phyloP scores from a whole-genome alignment of 2,888 invertebrate genomes.

The Polydesmus complanatus region DNA sequence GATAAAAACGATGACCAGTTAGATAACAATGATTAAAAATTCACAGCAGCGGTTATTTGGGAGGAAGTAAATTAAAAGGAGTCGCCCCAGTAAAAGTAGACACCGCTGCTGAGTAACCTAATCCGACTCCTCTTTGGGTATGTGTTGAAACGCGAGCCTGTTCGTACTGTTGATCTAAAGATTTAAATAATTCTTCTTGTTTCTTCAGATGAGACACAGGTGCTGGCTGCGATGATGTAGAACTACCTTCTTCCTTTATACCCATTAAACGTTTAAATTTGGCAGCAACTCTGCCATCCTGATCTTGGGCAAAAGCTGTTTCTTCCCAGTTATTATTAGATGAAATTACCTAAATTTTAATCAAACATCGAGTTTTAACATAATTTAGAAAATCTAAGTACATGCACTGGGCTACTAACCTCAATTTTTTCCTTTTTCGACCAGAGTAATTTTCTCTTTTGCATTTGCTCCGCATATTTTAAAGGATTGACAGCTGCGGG shows the following conservation, averaged over 20 bases:
- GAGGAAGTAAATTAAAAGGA: slow-evolving; percentile 12
- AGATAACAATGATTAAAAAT: too few species aligned
- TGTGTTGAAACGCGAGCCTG: slow-evolving; percentile 90
- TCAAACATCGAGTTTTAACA: not conserved
- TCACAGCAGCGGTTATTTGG: too few species aligned
- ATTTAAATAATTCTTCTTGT: slow-evolving; percentile 63
- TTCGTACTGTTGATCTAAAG: slow-evolving; percentile 93
- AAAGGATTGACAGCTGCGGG: slow-evolving; percentile 58
- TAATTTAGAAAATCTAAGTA: not conserved
- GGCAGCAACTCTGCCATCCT: slow-evolving; percentile 78
- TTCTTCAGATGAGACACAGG: slow-evolving; percentile 27
- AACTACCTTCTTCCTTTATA: slow-evolving; percentile 47
- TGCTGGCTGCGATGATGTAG: slow-evolving; percentile 10
- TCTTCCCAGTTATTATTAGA: slow-evolving; percentile 54
- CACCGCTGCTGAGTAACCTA: slow-evolving; percentile 33
- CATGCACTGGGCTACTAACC: not conserved
- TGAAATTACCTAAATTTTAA: slow-evolving; percentile 21
- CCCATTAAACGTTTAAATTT: slow-evolving; percentile 97
- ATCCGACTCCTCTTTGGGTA: slow-evolving; percentile 60
- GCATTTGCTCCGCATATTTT: slow-evolving; percentile 74
- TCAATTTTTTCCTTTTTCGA: slow-evolving; percentile 44
- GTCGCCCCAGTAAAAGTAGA: too few species aligned
- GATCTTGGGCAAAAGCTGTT: slow-evolving; percentile 76
- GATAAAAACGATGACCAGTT: too few species aligned
- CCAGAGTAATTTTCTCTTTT: slow-evolving; percentile 86